Evolutionary conservation across 2,888 invertebrate species (phyloP).

Genomic region (Deilephila porcellus): DNA sequence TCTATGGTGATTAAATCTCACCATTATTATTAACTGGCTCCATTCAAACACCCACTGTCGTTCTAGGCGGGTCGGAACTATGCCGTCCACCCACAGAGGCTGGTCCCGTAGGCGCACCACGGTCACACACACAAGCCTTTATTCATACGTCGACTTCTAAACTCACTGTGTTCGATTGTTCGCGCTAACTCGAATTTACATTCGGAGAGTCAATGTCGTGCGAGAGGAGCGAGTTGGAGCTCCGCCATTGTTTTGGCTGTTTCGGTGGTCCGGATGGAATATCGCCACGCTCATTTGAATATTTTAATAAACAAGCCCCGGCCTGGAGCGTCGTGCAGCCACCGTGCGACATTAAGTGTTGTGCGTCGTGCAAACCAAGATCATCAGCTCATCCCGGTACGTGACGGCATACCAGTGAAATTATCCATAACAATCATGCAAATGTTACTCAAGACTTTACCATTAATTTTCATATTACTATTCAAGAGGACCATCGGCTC

Average conservation of each 20-base stretch:
- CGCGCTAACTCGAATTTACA: conserved; percentile 78
- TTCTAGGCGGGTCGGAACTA: conserved; percentile 80
- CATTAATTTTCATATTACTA: conserved; percentile 83
- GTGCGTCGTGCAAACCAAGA: conserved; percentile 82
- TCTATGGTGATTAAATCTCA: conserved; percentile 84
- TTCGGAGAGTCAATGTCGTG: conserved; percentile 78
- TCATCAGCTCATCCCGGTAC: conserved; percentile 71
- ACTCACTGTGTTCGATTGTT: conserved; percentile 78
- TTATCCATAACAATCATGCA: conserved; percentile 72
- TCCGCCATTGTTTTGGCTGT: conserved; percentile 79
- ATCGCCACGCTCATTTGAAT: conserved; percentile 69
- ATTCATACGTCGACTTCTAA: conserved; percentile 77
- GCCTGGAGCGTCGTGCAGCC: conserved; percentile 53
- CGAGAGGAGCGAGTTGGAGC: conserved; percentile 77
- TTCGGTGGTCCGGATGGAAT: conserved; percentile 76
- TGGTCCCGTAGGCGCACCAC: conserved; percentile 84
- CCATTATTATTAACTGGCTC: conserved; percentile 85
- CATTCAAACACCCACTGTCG: conserved; percentile 84
- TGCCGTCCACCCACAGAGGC: conserved; percentile 83
- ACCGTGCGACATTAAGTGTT: conserved; percentile 54
- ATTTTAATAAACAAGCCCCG: conserved; percentile 59
- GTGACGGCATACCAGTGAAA: conserved; percentile 61
- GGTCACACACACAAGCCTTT: conserved; percentile 79
- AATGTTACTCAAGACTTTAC: conserved; percentile 70
- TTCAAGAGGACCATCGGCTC: conserved; percentile 82